Evolutionary conservation across 2,797 vertebrate species (phyloP).

Genomic region (Chaetophractus vellerosus): DNA sequence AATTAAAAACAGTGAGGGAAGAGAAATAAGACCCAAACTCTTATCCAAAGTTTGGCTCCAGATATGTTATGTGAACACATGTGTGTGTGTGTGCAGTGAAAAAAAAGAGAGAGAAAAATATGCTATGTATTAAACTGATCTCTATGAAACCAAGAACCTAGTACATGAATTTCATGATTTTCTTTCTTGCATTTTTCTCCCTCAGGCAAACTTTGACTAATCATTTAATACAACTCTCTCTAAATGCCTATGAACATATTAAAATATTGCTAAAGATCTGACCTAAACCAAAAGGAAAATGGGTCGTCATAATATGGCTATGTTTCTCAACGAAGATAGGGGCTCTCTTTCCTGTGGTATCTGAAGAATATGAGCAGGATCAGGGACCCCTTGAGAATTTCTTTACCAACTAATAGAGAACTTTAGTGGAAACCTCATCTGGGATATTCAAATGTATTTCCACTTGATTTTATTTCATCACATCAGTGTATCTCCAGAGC

Average conservation of each 20-base stretch:
- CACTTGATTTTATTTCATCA: conserved; percentile 18
- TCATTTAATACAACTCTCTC: neutral
- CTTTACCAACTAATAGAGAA: conserved; percentile 35
- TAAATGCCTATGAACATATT: neutral
- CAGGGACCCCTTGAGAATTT: conserved; percentile 47
- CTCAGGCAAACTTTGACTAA: neutral
- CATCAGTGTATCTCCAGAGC: conserved; percentile 47
- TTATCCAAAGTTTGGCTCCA: neutral
- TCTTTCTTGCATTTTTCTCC: neutral
- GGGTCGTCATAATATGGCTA: neutral
- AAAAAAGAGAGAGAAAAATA: neutral
- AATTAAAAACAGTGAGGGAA: neutral
- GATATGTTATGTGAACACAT: neutral
- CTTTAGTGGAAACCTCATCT: conserved; percentile 16
- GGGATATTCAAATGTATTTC: conserved; percentile 34
- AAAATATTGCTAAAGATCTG: conserved; percentile 41
- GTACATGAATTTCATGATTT: neutral
- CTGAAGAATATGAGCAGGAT: neutral
- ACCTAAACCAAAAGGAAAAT: neutral
- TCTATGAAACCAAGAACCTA: neutral
- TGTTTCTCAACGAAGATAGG: neutral
- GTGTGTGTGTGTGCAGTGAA: fast-evolving
- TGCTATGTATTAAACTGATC: neutral
- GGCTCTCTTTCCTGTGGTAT: neutral
- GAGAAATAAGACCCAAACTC: neutral